Percentiles rank a stretch among this genome's conserved stretches.
Conservation (phyloP, 2,113 vertebrate species). For the Anoura caudifer region DNA sequence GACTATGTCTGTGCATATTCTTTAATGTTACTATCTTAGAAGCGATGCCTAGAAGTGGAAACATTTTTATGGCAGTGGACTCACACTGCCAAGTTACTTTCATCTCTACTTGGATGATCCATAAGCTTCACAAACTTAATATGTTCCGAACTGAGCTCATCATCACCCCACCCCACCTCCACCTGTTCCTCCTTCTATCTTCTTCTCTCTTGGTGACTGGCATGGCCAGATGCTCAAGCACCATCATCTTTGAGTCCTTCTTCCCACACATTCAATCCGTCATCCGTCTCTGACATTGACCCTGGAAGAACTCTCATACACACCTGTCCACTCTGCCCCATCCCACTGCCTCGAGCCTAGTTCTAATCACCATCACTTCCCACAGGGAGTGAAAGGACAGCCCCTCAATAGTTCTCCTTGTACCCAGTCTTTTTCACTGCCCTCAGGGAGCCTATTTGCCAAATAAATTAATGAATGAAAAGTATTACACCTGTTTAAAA, state of each 20-base stretch:
- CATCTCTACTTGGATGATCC: constrained; percentile 47
- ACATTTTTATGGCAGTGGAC: constrained; percentile 56
- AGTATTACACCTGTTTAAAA: not conserved
- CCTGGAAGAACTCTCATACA: constrained; percentile 27
- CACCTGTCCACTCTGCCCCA: not conserved
- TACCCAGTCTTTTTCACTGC: not conserved
- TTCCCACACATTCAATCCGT: constrained; percentile 12
- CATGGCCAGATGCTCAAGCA: constrained; percentile 51
- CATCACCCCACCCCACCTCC: constrained; percentile 48
- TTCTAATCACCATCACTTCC: not conserved
- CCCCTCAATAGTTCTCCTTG: not conserved
- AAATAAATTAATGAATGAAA: not conserved
- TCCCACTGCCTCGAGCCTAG: not conserved
- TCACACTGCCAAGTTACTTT: constrained; percentile 57
- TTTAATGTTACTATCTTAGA: constrained; percentile 58
- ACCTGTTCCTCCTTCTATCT: constrained; percentile 56
- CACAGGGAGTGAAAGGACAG: not conserved
- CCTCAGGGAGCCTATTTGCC: not conserved
- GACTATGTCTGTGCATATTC: not conserved
- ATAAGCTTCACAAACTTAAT: constrained; percentile 51
- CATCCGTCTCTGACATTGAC: constrained; percentile 40
- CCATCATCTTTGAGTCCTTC: not conserved
- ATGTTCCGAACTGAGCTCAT: constrained; percentile 54
- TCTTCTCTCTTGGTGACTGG: constrained; percentile 35
- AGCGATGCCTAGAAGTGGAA: constrained; percentile 54